phyloP scores from a whole-genome alignment of 2,113 vertebrate genomes.

The Aptenodytes patagonicus region DNA sequence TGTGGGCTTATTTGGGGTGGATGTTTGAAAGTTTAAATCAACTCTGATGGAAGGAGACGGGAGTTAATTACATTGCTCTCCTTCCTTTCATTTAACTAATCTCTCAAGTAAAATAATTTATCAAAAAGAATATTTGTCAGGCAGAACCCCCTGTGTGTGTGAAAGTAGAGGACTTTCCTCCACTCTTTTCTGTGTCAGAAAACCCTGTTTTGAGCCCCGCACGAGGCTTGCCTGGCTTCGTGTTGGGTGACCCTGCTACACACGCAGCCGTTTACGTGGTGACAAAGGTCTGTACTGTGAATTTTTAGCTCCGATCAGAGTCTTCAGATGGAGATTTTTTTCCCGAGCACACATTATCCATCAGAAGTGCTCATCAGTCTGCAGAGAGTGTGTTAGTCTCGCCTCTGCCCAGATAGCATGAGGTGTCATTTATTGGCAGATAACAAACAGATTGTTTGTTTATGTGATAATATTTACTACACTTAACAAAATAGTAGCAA shows the following conservation, averaged over 20 bases:
- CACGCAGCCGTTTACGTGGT: fast-evolving
- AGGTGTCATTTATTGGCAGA: neutral
- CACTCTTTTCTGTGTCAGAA: neutral
- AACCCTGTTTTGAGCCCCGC: neutral
- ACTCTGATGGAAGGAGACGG: neutral
- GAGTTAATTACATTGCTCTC: neutral
- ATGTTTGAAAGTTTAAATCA: neutral
- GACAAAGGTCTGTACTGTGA: neutral
- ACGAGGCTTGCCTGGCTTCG: neutral
- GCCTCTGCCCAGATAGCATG: neutral
- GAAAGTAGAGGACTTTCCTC: neutral
- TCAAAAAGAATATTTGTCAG: neutral
- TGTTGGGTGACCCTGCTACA: neutral
- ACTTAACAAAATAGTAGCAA: neutral
- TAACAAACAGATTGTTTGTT: neutral
- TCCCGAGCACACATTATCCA: fast-evolving
- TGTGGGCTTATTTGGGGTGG: neutral
- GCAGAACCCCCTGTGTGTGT: neutral
- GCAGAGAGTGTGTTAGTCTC: neutral
- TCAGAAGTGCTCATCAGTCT: neutral
- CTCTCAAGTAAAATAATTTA: neutral
- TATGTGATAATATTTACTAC: neutral
- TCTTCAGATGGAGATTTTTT: neutral
- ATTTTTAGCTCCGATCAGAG: neutral
- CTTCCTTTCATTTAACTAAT: neutral